phyloP scores from a whole-genome alignment of 2,797 vertebrate species.

The Bradypodion pumilum region DNA sequence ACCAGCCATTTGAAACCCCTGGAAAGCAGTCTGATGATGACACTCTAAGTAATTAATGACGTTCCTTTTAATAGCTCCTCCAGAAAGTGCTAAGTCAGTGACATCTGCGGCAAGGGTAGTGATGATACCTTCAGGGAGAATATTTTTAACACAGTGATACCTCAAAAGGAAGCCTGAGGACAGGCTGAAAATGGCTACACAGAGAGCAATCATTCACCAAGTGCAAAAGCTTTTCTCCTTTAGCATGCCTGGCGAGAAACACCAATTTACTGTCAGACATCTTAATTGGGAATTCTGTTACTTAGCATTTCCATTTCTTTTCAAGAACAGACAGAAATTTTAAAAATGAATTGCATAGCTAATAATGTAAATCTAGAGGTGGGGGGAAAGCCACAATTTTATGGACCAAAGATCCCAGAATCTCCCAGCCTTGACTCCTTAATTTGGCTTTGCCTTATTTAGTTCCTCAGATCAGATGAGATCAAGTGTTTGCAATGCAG shows the following conservation, averaged over 20 bases:
- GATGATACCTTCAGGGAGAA: constrained; percentile 72
- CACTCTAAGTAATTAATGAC: constrained; percentile 74
- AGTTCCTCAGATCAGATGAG: no score
- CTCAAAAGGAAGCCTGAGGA: constrained; percentile 70
- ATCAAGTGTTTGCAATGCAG: no score
- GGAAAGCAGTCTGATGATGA: constrained; percentile 70
- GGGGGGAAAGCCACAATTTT: no score
- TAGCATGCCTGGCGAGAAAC: constrained; percentile 34
- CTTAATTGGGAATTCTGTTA: constrained; percentile 33
- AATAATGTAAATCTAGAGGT: neutral
- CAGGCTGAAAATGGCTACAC: constrained; percentile 62
- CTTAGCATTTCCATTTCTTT: neutral
- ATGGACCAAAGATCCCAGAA: neutral
- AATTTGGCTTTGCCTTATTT: no score
- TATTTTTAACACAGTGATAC: constrained; percentile 65
- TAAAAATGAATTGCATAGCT: neutral
- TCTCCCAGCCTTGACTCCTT: no score
- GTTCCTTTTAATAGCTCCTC: constrained; percentile 80
- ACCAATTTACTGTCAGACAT: constrained; percentile 3
- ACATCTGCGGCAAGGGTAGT: constrained; percentile 69
- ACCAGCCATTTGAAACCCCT: constrained; percentile 63
- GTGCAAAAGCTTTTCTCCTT: constrained; percentile 39
- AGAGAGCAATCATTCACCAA: constrained; percentile 8
- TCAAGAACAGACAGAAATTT: constrained; percentile 9
- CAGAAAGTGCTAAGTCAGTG: constrained; percentile 76